These are phyloP conservation scores for Poecilobothrus nobilitatus DNA, from an alignment of 2,888 invertebrate genomes.

Conservation along the genomic window DNA sequence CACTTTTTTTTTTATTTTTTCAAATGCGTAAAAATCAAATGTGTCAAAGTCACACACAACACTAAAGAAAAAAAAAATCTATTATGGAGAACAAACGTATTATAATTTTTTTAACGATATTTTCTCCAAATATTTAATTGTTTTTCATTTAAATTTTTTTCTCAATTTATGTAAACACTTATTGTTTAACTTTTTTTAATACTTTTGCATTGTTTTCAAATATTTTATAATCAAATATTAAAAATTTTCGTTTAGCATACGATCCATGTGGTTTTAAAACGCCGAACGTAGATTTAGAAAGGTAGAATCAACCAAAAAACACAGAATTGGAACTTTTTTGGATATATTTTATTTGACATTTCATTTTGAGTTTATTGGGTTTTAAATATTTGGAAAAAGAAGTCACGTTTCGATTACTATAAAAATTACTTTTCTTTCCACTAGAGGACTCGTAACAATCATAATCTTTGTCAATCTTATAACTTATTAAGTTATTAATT, in stretches of 20 bases:
- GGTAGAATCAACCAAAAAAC: background rate
- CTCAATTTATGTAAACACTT: conserved; percentile 29
- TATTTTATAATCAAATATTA: conserved; percentile 33
- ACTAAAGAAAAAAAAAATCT: background rate
- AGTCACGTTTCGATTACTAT: no score
- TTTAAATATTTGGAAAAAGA: no score
- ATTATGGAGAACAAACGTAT: background rate
- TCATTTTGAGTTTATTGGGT: background rate
- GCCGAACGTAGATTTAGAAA: conserved; percentile 50
- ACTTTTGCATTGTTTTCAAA: conserved; percentile 36
- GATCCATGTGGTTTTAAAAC: conserved; percentile 59
- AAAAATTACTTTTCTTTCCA: no score
- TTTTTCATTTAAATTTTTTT: conserved; percentile 24
- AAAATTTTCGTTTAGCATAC: conserved; percentile 36
- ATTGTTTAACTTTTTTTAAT: conserved; percentile 31
- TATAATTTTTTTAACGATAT: background rate
- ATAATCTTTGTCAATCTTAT: no score
- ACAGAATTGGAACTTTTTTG: background rate
- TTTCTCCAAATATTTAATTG: conserved; percentile 27
- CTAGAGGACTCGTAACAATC: no score
- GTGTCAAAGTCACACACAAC: conserved; percentile 6
- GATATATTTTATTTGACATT: background rate
- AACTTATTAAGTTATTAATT: no score
- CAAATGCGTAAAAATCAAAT: conserved; percentile 2
- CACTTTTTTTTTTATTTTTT: background rate